phyloP scores from a whole-genome alignment of 2,113 vertebrate species.

The Apodemus speciosus region DNA sequence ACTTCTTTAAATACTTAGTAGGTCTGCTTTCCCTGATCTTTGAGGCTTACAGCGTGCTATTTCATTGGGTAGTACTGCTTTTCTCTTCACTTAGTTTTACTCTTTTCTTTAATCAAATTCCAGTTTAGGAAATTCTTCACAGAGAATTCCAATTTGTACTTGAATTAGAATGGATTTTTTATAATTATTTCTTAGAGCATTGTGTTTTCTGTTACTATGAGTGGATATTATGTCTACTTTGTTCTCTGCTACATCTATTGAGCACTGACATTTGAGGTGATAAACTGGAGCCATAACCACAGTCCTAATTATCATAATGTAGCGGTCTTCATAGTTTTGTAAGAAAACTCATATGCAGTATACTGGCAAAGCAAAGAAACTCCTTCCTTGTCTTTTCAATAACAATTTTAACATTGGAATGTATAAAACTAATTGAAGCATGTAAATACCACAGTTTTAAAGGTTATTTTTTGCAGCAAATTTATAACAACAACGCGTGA shows the following conservation, averaged over 20 bases:
- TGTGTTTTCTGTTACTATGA: conserved; percentile 4
- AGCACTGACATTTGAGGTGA: conserved; percentile 9
- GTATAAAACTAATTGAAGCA: not conserved
- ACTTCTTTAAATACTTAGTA: not conserved
- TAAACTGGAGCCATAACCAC: not conserved
- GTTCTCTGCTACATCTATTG: not conserved
- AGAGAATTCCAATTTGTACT: not conserved
- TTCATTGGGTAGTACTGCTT: not conserved
- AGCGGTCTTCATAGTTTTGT: conserved; percentile 9
- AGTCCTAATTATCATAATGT: not conserved
- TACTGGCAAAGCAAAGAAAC: not conserved
- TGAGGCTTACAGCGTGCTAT: not conserved
- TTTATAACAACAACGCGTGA: not conserved
- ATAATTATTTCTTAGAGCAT: conserved; percentile 40
- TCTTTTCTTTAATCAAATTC: not conserved
- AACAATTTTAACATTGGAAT: not conserved
- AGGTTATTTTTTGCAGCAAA: not conserved
- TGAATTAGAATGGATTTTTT: not conserved
- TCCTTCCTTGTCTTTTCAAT: not conserved
- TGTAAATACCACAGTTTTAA: not conserved
- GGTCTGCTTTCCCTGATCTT: not conserved
- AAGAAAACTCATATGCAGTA: not conserved
- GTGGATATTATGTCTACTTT: not conserved
- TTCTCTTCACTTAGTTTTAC: not conserved
- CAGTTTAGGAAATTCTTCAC: not conserved